These are phyloP conservation scores for Ctenosaura bakeri DNA, from an alignment of 2,797 vertebrate species.

Conservation along the genomic window DNA sequence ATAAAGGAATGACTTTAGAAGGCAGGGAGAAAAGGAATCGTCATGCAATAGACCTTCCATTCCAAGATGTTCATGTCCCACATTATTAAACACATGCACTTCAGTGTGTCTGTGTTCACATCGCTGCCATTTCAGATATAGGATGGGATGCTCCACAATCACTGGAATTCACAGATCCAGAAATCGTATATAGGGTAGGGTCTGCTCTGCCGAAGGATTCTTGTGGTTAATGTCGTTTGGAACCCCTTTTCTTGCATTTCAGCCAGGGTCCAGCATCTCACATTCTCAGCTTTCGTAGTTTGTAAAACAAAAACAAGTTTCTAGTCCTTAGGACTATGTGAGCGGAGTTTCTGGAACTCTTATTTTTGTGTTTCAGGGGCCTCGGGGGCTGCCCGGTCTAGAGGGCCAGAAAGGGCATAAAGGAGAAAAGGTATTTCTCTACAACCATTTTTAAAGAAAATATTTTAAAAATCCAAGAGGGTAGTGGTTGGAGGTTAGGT, in stretches of 20 bases:
- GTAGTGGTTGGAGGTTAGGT: too few species aligned
- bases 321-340: neutral
- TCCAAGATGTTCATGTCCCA: too few species aligned
- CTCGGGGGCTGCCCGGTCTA: constrained; percentile 79
- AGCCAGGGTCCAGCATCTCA: neutral
- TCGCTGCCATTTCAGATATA: too few species aligned
- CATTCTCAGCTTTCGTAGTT: neutral
- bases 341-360: neutral
- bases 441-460: neutral
- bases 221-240: neutral
- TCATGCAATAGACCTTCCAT: too few species aligned
- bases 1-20: neutral
- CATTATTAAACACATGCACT: too few species aligned
- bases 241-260: neutral
- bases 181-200: too few species aligned
- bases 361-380: constrained; percentile 79
- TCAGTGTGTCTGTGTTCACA: too few species aligned
- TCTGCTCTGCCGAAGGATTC: neutral
- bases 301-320: neutral
- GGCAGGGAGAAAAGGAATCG: neutral
- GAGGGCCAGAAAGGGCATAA: constrained; percentile 83
- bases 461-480: too few species aligned
- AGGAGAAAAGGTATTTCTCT: constrained; percentile 85
- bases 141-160: too few species aligned
- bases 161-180: too few species aligned